Percentiles rank a stretch among this genome's conserved stretches.
Evolutionary conservation across 2,113 vertebrate genomes (phyloP).

Genomic region (Myotis yumanensis): DNA sequence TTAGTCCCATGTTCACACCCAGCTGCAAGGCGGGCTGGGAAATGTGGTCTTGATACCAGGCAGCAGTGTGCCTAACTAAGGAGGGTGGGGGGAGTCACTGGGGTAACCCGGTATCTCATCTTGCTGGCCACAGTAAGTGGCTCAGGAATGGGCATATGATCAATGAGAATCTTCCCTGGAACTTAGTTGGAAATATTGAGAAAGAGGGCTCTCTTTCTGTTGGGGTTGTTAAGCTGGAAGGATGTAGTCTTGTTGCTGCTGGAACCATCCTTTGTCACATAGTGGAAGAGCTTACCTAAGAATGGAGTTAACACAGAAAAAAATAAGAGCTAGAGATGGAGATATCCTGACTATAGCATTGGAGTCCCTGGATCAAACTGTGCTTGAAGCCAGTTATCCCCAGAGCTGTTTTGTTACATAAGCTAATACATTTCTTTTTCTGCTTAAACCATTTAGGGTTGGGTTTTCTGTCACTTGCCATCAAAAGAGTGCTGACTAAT

Average conservation of each 20-base stretch:
- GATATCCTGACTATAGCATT: background rate
- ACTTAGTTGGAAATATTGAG: background rate
- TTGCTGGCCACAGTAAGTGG: background rate
- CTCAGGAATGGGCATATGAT: background rate
- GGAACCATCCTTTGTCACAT: background rate
- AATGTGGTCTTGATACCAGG: background rate
- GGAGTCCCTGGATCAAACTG: background rate
- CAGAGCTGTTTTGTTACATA: background rate
- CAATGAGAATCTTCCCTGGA: background rate
- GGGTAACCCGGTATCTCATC: no score
- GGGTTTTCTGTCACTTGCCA: background rate
- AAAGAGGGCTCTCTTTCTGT: background rate
- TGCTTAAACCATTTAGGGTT: background rate
- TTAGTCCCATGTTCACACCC: background rate
- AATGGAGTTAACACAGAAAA: background rate
- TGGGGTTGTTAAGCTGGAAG: background rate
- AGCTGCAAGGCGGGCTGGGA: background rate
- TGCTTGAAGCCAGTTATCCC: background rate
- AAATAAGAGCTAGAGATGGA: background rate
- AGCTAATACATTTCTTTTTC: background rate
- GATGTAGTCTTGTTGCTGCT: background rate
- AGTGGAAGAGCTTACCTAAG: background rate
- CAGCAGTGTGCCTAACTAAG: background rate
- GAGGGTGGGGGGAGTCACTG: background rate
- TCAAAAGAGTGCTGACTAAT: background rate